These are phyloP conservation scores for Cyprinus carpio DNA, from an alignment of 2,113 vertebrate species.

Conservation along the genomic window DNA sequence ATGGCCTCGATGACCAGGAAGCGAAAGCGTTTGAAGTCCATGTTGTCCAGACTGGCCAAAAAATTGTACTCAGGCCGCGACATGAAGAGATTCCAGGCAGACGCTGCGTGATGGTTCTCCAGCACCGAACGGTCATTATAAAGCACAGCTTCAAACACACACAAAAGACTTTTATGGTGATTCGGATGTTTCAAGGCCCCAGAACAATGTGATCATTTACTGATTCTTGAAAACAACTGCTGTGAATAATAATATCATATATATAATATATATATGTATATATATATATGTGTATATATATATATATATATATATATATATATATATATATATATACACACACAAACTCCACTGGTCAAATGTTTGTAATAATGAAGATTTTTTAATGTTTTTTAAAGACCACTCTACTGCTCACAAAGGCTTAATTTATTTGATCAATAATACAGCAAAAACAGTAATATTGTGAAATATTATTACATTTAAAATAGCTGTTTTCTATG, in stretches of 20 bases:
- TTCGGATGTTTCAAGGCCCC: neutral
- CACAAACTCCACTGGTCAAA: too few species aligned
- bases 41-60: constrained; percentile 88
- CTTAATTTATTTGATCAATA: too few species aligned
- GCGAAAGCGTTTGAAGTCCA: constrained; percentile 97
- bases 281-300: too few species aligned
- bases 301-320: too few species aligned
- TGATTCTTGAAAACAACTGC: neutral
- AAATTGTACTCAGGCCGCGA: constrained; percentile 95
- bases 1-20: constrained; percentile 99
- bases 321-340: too few species aligned
- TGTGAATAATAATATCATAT: neutral
- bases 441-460: too few species aligned
- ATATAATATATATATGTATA: neutral
- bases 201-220: neutral
- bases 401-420: too few species aligned
- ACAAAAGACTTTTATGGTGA: neutral
- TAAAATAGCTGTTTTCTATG: too few species aligned
- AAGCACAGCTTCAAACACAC: constrained; percentile 81
- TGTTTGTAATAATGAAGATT: too few species aligned
- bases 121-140: constrained; percentile 97
- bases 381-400: too few species aligned
- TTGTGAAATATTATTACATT: too few species aligned
- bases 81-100: constrained; percentile 98
- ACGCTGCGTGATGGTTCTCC: constrained; percentile 96